phyloP scores from a whole-genome alignment of 2,888 invertebrate species.

The Brenthis ino region DNA sequence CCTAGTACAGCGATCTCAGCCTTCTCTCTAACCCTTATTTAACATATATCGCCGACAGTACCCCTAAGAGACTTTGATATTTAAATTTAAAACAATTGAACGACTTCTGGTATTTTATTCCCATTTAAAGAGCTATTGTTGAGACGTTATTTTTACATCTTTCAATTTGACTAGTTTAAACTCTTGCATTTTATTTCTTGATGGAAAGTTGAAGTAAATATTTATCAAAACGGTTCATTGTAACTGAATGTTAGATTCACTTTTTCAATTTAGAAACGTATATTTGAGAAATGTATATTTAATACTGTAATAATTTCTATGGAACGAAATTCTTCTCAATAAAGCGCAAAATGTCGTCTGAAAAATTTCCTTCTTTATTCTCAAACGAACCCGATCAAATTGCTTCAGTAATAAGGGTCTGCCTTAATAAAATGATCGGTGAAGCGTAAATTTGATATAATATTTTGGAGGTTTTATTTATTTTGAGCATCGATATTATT shows the following conservation, averaged over 20 bases:
- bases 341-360: constrained; percentile 66
- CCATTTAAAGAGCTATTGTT: constrained; percentile 34
- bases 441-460: constrained; percentile 45
- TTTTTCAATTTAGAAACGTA: constrained; percentile 10
- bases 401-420: constrained; percentile 69
- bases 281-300: constrained; percentile 36
- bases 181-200: constrained; percentile 18
- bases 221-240: constrained; percentile 5
- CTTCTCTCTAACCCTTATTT: constrained; percentile 58
- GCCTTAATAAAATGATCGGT: constrained; percentile 56
- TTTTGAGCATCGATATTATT: constrained; percentile 28
- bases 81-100: constrained; percentile 57
- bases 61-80: constrained; percentile 43
- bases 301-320: constrained; percentile 47
- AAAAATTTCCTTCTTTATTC: constrained; percentile 67
- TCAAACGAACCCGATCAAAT: constrained; percentile 63
- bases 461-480: constrained; percentile 42
- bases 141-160: constrained; percentile 30
- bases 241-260: background rate
- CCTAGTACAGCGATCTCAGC: constrained; percentile 58
- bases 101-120: constrained; percentile 38
- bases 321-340: constrained; percentile 57
- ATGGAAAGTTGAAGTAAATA: background rate
- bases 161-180: constrained; percentile 29
- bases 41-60: constrained; percentile 51